Percentiles rank a stretch among this genome's conserved stretches.
Evolutionary conservation across 2,888 invertebrate genomes (phyloP).

Genomic region (Opisthograptis luteolata): DNA sequence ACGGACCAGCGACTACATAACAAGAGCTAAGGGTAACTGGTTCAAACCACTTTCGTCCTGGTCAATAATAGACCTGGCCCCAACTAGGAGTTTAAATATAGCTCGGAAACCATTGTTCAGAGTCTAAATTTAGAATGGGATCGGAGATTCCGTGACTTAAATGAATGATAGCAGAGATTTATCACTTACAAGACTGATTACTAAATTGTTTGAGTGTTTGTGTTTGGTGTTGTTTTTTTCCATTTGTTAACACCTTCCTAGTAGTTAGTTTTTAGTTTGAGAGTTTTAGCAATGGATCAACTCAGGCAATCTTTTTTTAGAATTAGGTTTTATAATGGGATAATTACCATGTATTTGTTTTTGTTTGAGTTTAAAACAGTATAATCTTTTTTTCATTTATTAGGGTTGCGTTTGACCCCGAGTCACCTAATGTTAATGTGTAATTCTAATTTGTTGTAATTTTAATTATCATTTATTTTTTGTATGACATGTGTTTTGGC

Average conservation of each 20-base stretch:
- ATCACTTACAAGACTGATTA: conserved; percentile 47
- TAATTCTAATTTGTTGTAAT: too few species aligned
- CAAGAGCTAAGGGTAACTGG: conserved; percentile 5
- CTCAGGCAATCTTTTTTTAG: too few species aligned
- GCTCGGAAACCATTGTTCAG: conserved; percentile 18
- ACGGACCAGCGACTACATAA: background rate
- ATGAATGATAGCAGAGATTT: conserved; percentile 46
- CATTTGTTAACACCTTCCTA: conserved; percentile 1
- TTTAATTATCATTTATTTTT: too few species aligned
- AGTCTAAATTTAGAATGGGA: conserved; percentile 56
- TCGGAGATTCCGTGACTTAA: conserved; percentile 40
- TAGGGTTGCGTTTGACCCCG: too few species aligned
- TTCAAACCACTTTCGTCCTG: conserved; percentile 10
- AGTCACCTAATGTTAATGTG: too few species aligned
- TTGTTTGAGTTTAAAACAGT: too few species aligned
- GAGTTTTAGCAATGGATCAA: too few species aligned
- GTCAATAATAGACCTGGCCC: conserved; percentile 36
- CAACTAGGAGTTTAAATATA: conserved; percentile 34
- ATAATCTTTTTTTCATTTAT: too few species aligned
- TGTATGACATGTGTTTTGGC: too few species aligned
- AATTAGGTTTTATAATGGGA: too few species aligned
- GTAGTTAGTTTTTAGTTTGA: background rate
- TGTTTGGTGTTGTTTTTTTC: conserved; percentile 20
- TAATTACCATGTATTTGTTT: too few species aligned
- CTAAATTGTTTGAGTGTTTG: conserved; percentile 29